These are phyloP conservation scores for Dendroctonus valens DNA, from an alignment of 1,140 invertebrate genomes.

Conservation along the genomic window DNA sequence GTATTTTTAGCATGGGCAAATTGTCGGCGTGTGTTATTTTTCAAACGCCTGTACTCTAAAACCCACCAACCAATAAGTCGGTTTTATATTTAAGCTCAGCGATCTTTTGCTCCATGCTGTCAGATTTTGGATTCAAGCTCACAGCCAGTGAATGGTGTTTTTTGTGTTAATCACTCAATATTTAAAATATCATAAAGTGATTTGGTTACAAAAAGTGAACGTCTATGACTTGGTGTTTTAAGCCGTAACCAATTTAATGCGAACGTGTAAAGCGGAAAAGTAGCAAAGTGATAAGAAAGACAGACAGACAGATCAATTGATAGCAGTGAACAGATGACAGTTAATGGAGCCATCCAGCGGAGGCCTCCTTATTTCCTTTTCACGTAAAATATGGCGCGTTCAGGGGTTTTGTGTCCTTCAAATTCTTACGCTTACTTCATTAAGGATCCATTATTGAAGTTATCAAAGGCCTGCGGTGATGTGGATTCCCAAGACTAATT, in stretches of 20 bases:
- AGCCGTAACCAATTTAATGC: conserved; percentile 38
- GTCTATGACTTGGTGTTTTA: neutral
- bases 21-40: too few relatives aligned
- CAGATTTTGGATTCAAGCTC: too few relatives aligned
- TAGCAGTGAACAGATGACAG: conserved; percentile 47
- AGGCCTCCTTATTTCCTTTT: conserved; percentile 44
- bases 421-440: conserved; percentile 31
- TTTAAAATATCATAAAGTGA: too few relatives aligned
- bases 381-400: conserved; percentile 36
- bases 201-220: too few relatives aligned
- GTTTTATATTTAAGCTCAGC: too few relatives aligned
- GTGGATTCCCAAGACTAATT: conserved; percentile 17
- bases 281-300: conserved; percentile 48
- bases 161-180: too few relatives aligned
- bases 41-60: too few relatives aligned
- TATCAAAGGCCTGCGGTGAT: conserved; percentile 21
- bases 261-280: conserved; percentile 47
- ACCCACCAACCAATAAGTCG: too few relatives aligned
- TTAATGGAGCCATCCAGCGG: conserved; percentile 42
- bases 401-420: conserved; percentile 33
- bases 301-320: conserved; percentile 50
- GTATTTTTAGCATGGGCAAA: too few relatives aligned
- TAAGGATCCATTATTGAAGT: conserved; percentile 30
- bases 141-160: too few relatives aligned
- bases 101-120: too few relatives aligned